These are phyloP conservation scores for Hassar affinis DNA, from an alignment of 2,113 vertebrate species.

Conservation along the genomic window DNA sequence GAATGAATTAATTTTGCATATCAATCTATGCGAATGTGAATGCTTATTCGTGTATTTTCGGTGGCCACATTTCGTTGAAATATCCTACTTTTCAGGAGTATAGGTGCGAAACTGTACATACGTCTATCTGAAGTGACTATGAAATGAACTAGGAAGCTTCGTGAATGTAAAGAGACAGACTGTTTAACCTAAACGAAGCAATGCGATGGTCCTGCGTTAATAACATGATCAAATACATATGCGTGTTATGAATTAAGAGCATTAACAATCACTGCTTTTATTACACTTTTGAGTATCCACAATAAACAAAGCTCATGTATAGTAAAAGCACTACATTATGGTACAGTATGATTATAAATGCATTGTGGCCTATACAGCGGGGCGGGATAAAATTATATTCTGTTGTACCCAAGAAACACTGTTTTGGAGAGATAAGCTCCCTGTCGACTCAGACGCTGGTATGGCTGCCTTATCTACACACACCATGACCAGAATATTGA, in stretches of 20 bases:
- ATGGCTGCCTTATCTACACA: slow-evolving; percentile 42
- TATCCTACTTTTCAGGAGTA: not conserved
- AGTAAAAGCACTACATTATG: not conserved
- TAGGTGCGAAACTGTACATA: not conserved
- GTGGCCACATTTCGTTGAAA: not conserved
- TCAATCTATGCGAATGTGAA: not conserved
- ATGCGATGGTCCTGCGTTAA: not conserved
- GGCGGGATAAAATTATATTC: slow-evolving; percentile 35
- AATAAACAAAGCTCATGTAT: not conserved
- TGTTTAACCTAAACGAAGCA: not conserved
- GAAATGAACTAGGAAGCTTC: not conserved
- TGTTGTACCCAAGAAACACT: slow-evolving; percentile 47
- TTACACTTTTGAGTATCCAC: not conserved
- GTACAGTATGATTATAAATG: slow-evolving; percentile 21
- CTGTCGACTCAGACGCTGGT: slow-evolving; percentile 41
- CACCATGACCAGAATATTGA: slow-evolving; percentile 44
- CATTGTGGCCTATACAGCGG: slow-evolving; percentile 21
- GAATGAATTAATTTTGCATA: not conserved
- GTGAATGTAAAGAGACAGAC: not conserved
- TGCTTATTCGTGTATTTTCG: not conserved
- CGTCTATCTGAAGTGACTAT: not conserved
- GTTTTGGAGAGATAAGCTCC: slow-evolving; percentile 46
- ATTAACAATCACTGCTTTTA: not conserved
- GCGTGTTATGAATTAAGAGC: not conserved
- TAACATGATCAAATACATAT: not conserved